Evolutionary conservation across 2,797 vertebrate genomes (phyloP).

Genomic region (Halcyon chelicuti): DNA sequence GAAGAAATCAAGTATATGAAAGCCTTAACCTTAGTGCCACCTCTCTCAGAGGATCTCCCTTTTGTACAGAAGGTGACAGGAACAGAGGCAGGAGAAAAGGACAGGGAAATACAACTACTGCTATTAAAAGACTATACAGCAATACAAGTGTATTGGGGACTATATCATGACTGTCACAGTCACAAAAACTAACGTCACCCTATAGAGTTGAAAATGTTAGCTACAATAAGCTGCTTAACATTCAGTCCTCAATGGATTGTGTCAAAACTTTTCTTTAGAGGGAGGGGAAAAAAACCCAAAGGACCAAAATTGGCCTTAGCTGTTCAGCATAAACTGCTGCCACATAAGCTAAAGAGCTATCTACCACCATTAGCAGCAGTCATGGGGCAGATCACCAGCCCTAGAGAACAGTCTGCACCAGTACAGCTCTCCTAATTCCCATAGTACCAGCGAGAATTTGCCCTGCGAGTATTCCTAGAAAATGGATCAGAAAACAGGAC

Average conservation of each 20-base stretch:
- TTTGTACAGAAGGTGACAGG: neutral
- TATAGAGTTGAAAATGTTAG: neutral
- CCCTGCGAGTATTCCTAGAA: neutral
- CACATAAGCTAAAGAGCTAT: neutral
- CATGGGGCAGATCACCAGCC: neutral
- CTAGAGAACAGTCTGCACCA: neutral
- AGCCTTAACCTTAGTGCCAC: neutral
- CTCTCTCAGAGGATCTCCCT: neutral
- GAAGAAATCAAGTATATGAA: neutral
- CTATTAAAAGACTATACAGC: neutral
- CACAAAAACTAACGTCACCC: neutral
- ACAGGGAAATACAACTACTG: neutral
- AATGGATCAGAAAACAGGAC: neutral
- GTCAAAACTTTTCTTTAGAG: neutral
- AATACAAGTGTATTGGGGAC: neutral
- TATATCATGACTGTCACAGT: neutral
- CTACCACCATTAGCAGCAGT: neutral
- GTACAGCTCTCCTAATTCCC: neutral
- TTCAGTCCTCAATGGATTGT: accelerated
- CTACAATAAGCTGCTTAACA: neutral
- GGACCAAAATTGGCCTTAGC: neutral
- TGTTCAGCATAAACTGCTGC: neutral
- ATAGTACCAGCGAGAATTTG: neutral
- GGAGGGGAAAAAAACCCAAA: neutral
- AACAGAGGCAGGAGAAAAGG: neutral